Percentiles rank a stretch among this genome's conserved stretches.
Evolutionary conservation across 1,140 invertebrate species (phyloP).

Genomic region (Heliothis subflexa): DNA sequence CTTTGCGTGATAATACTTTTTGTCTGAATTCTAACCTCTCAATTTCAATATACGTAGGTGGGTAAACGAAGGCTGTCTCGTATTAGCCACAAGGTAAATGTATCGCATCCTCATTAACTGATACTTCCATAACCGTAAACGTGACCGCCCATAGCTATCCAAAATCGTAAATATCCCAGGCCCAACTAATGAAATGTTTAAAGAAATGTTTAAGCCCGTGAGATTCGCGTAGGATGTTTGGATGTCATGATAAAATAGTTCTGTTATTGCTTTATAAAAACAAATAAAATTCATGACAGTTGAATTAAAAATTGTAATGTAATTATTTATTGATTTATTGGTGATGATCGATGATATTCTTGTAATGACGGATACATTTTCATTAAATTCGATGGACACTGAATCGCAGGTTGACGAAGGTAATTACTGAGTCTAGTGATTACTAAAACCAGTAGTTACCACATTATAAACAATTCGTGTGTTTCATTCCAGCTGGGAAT

Average conservation of each 20-base stretch:
- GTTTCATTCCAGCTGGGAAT: slow-evolving; percentile 36
- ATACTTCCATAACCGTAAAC: slow-evolving; percentile 57
- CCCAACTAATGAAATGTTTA: slow-evolving; percentile 58
- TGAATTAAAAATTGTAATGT: slow-evolving; percentile 4
- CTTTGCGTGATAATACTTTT: neutral
- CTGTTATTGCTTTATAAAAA: slow-evolving; percentile 61
- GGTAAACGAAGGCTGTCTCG: slow-evolving; percentile 47
- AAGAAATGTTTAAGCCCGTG: slow-evolving; percentile 54
- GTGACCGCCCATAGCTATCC: slow-evolving; percentile 61
- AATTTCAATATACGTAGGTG: slow-evolving; percentile 38
- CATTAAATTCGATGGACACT: neutral
- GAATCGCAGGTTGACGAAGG: neutral
- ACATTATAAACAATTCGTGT: neutral
- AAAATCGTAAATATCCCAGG: slow-evolving; percentile 59
- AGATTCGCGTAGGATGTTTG: slow-evolving; percentile 64
- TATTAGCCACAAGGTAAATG: slow-evolving; percentile 47
- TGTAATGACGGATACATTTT: slow-evolving; percentile 4
- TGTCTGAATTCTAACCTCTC: slow-evolving; percentile 4
- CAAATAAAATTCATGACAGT: slow-evolving; percentile 53
- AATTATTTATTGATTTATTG: slow-evolving; percentile 28
- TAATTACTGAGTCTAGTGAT: slow-evolving; percentile 7
- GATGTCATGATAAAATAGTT: slow-evolving; percentile 67
- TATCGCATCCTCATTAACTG: slow-evolving; percentile 60
- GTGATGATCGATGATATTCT: slow-evolving; percentile 18
- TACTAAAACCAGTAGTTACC: neutral